Percentiles rank a stretch among this genome's conserved stretches.
phyloP scores from a whole-genome alignment of 2,797 vertebrate species.

The Xiphorhynchus erythropygius region DNA sequence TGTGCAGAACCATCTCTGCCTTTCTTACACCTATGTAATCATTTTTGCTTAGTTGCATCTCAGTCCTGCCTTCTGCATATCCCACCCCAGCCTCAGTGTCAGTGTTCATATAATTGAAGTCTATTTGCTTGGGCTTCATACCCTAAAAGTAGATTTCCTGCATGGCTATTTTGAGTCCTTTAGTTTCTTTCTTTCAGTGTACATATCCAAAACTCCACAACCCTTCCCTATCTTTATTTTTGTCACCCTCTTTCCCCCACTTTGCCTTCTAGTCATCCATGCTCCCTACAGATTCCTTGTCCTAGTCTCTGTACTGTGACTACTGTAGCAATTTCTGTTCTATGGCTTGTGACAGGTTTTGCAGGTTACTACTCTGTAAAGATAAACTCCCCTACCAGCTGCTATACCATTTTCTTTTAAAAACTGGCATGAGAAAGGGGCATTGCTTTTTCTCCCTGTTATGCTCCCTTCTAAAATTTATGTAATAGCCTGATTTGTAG shows the following conservation, averaged over 20 bases:
- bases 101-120: background rate
- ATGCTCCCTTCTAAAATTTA: background rate
- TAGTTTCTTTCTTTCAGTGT: background rate
- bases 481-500: background rate
- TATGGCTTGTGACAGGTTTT: background rate
- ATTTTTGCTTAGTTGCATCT: background rate
- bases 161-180: background rate
- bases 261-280: background rate
- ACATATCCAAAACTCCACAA: background rate
- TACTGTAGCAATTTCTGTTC: background rate
- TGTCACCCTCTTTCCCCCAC: background rate
- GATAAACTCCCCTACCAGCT: background rate
- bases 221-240: background rate
- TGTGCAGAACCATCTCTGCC: background rate
- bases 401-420: background rate
- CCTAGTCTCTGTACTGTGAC: background rate
- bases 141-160: background rate
- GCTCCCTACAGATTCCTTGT: background rate
- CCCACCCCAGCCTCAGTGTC: background rate
- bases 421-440: background rate
- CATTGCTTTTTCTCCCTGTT: background rate
- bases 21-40: background rate
- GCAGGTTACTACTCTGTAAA: background rate
- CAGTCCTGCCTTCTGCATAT: background rate
- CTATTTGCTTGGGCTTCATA: background rate